phyloP scores from a whole-genome alignment of 2,113 vertebrate genomes.

The Sphyrna mokarran region DNA sequence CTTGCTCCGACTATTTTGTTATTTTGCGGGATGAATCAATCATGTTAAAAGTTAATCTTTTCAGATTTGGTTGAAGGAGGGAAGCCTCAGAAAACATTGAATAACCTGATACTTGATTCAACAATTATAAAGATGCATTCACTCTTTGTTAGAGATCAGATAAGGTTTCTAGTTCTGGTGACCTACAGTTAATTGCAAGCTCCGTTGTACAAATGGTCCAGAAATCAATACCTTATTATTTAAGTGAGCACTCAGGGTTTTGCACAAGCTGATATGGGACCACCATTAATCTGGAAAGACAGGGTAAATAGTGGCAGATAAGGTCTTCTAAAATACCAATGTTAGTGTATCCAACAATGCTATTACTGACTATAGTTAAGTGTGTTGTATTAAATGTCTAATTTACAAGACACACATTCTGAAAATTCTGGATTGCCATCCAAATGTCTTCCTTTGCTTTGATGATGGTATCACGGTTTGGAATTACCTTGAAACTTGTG shows the following conservation, averaged over 20 bases:
- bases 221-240: background rate
- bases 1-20: background rate
- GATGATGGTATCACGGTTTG: background rate
- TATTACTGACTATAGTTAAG: background rate
- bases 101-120: background rate
- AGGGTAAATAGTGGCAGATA: background rate
- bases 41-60: background rate
- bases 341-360: slow-evolving; percentile 21
- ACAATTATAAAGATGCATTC: background rate
- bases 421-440: background rate
- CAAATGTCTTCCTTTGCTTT: background rate
- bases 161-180: slow-evolving; percentile 38
- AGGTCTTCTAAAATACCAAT: background rate
- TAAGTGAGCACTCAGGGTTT: background rate
- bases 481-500: background rate
- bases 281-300: background rate
- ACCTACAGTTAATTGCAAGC: background rate
- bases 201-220: background rate
- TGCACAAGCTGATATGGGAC: background rate
- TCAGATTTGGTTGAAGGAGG: slow-evolving; percentile 27
- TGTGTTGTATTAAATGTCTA: background rate
- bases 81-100: background rate
- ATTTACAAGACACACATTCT: background rate
- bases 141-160: background rate
- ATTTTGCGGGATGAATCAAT: slow-evolving; percentile 31